Evolutionary conservation across 1,140 invertebrate species (phyloP).

Genomic region (Micrasema longulum): DNA sequence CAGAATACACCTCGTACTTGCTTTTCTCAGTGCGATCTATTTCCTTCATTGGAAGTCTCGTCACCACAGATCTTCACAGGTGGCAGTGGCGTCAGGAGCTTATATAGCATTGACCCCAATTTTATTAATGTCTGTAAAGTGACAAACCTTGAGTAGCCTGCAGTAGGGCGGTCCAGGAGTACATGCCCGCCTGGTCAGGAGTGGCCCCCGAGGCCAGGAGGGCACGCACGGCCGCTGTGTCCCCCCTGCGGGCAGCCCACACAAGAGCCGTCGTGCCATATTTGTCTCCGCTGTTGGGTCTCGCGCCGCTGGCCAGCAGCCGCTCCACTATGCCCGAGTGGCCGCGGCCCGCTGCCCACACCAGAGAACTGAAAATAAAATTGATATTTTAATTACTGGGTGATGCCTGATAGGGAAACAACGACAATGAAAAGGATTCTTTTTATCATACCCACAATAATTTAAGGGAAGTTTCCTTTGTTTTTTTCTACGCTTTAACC

Average conservation of each 20-base stretch:
- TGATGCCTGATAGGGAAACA: too few species aligned
- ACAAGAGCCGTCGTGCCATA: slow-evolving; percentile 97
- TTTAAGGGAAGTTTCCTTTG: too few species aligned
- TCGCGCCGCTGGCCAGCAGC: slow-evolving; percentile 86
- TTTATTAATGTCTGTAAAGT: background rate
- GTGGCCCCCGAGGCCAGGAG: slow-evolving; percentile 84
- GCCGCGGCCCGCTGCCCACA: slow-evolving; percentile 95
- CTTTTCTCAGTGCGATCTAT: too few species aligned
- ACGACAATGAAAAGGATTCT: too few species aligned
- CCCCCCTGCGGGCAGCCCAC: slow-evolving; percentile 94
- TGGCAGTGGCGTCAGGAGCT: too few species aligned
- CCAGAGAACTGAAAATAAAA: slow-evolving; percentile 72
- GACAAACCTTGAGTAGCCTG: slow-evolving; percentile 81
- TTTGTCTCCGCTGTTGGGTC: slow-evolving; percentile 93
- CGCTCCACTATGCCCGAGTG: slow-evolving; percentile 86
- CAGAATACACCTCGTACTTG: too few species aligned
- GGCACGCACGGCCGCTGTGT: slow-evolving; percentile 85
- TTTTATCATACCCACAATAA: too few species aligned
- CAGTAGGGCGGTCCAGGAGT: slow-evolving; percentile 94
- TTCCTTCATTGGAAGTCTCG: too few species aligned
- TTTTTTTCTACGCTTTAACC: too few species aligned
- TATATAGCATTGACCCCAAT: too few species aligned
- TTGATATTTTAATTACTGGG: too few species aligned
- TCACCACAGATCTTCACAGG: too few species aligned
- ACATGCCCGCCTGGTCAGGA: slow-evolving; percentile 73